Percentiles rank a stretch among this genome's conserved stretches.
Conservation (phyloP, 2,113 vertebrate species). For the Stictonetta naevosa region DNA sequence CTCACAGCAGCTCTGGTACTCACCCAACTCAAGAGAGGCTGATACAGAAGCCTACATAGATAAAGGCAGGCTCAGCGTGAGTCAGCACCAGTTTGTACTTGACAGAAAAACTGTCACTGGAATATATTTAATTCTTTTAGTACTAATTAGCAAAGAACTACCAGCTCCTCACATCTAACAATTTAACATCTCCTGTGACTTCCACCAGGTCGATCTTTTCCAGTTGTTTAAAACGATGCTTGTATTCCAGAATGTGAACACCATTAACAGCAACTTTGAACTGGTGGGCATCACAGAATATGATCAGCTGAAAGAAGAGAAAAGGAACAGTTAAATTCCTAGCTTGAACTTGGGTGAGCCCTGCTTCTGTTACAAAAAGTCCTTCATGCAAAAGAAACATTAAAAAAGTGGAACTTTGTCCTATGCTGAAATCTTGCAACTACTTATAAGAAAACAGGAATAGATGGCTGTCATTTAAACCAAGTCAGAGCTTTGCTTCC, state of each 20-base stretch:
- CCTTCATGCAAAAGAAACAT: not conserved
- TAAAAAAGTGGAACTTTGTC: not conserved
- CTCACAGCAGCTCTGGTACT: not conserved
- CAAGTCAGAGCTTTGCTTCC: not conserved
- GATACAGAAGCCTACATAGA: not conserved
- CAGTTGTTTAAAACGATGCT: slow-evolving; percentile 89
- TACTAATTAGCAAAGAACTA: slow-evolving; percentile 47
- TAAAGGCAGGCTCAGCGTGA: not conserved
- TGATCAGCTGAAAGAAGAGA: slow-evolving; percentile 83
- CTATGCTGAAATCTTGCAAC: not conserved
- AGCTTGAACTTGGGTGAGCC: not conserved
- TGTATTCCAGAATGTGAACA: slow-evolving; percentile 85
- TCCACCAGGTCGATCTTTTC: slow-evolving; percentile 77
- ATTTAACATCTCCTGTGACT: slow-evolving; percentile 79
- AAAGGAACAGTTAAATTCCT: not conserved
- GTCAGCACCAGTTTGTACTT: not conserved
- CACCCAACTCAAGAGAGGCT: not conserved
- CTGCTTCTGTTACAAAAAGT: not conserved
- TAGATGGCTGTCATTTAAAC: not conserved
- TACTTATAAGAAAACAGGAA: not conserved
- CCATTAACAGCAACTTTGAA: slow-evolving; percentile 91
- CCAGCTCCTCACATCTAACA: slow-evolving; percentile 81
- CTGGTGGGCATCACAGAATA: slow-evolving; percentile 81
- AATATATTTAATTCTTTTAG: not conserved
- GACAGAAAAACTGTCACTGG: not conserved